phyloP scores from a whole-genome alignment of 2,113 vertebrate genomes.

The Gopherus flavomarginatus region DNA sequence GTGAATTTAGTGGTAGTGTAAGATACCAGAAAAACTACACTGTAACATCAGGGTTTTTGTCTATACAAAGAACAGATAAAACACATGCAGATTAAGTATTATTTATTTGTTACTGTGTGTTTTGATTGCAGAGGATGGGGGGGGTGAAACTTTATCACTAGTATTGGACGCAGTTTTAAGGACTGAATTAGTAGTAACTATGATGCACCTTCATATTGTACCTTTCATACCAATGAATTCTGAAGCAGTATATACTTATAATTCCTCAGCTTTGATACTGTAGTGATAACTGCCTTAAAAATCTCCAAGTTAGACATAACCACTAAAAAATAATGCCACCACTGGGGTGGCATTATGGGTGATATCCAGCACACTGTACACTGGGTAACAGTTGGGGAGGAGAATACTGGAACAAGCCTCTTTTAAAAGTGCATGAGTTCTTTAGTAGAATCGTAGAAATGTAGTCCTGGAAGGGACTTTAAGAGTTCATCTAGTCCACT shows the following conservation, averaged over 20 bases:
- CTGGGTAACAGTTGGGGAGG: not conserved
- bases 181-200: rapidly evolving
- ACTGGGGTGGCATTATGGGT: not conserved
- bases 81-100: not conserved
- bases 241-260: not conserved
- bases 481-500: not conserved
- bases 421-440: not conserved
- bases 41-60: not conserved
- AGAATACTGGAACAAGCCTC: not conserved
- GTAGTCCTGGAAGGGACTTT: not conserved
- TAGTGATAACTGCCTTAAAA: not conserved
- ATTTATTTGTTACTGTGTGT: not conserved
- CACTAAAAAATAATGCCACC: not conserved
- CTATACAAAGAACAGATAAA: not conserved
- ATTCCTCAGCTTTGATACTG: not conserved
- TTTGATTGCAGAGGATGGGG: not conserved
- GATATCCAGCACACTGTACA: not conserved
- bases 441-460: not conserved
- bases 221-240: not conserved
- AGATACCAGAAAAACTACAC: not conserved
- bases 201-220: not conserved
- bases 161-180: not conserved
- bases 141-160: not conserved
- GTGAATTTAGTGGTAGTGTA: not conserved
- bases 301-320: not conserved